phyloP scores from a whole-genome alignment of 1,140 invertebrate genomes.

The Drosophila subobscura region DNA sequence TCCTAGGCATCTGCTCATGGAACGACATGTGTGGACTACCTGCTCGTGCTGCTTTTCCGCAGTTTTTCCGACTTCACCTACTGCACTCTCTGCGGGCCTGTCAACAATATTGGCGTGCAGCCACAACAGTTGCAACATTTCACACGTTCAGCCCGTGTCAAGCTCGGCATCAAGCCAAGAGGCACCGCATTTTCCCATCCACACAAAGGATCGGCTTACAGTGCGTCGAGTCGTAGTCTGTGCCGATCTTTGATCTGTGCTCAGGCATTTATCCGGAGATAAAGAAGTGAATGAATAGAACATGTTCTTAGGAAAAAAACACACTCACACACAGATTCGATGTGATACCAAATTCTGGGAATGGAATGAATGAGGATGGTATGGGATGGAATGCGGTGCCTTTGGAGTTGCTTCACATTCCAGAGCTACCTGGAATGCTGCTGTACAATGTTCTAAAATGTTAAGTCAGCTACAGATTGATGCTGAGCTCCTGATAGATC shows the following conservation, averaged over 20 bases:
- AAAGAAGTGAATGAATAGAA: slow-evolving; percentile 16
- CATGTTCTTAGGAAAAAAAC: slow-evolving; percentile 14
- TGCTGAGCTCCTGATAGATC: slow-evolving; percentile 19
- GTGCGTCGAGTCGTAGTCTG: slow-evolving; percentile 9
- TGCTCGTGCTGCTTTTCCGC: slow-evolving; percentile 28
- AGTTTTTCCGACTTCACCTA: neutral
- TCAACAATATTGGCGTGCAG: slow-evolving; percentile 13
- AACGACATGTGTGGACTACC: slow-evolving; percentile 19
- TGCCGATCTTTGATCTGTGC: slow-evolving; percentile 32
- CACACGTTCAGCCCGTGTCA: slow-evolving; percentile 45
- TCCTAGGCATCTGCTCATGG: slow-evolving; percentile 18
- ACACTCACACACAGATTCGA: slow-evolving; percentile 21
- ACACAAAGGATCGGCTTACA: neutral
- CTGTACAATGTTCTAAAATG: neutral
- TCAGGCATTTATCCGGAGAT: slow-evolving; percentile 38
- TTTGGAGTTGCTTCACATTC: slow-evolving; percentile 33
- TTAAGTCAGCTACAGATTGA: too few species aligned
- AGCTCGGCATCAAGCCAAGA: neutral
- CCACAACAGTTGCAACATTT: slow-evolving; percentile 39
- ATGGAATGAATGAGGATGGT: neutral
- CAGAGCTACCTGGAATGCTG: slow-evolving; percentile 18
- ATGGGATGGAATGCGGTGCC: slow-evolving; percentile 18
- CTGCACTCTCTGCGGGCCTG: slow-evolving; percentile 1
- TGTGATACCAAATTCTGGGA: slow-evolving; percentile 29
- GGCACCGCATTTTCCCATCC: slow-evolving; percentile 6